Base-by-base conservation (phyloP, 2,888 invertebrate species). In the Cephus pygmeus region DNA sequence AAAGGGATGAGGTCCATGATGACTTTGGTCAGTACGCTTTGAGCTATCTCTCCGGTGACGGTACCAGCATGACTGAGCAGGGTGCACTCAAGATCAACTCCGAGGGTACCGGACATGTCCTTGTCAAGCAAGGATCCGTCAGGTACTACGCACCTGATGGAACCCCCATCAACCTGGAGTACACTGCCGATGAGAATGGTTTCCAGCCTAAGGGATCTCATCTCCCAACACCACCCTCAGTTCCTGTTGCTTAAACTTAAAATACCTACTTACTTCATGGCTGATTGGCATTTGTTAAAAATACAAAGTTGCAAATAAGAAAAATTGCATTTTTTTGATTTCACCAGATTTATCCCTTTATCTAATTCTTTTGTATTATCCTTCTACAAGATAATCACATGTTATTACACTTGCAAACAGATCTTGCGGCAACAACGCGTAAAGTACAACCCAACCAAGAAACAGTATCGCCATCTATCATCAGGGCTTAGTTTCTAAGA, bases 41-140 rank as follows among this genome's bases (percentile, higher is more conserved):
- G 75, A 84, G 83, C 69, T 85, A 81, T 78, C 34, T 81, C 36
- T 73, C 81, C 35, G 83, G 83, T 12, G 84, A 87, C 69, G 85
- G 83, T 34, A 85, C 83, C n/a, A 78, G 76, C 9, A 75, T 82
- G n/a, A 75, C 69, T 15, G 86, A 85, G 76, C 80, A 83, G 68
- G 85, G 84, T 11, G 81, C 81, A 30, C 78, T 84, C 75, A 83
- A 82, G 77, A 80, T 83, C 36, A 84, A 79, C 68, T 73, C 78
- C 68, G 82, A 84, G 3, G 81, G 81, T 9, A 81, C 36, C 56
- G 85, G 80, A 73, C 75, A 79, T 69, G 83, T 85, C 36, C 79
- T 85, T 34, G 83, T 85, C 68, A 84, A 87, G 79, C 76, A 83
- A 40, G 85, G 85, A n/a, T 79, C 83, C 69, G 80, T 81, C 79